phyloP scores from a whole-genome alignment of 2,797 vertebrate species.

The Leuciscus waleckii region DNA sequence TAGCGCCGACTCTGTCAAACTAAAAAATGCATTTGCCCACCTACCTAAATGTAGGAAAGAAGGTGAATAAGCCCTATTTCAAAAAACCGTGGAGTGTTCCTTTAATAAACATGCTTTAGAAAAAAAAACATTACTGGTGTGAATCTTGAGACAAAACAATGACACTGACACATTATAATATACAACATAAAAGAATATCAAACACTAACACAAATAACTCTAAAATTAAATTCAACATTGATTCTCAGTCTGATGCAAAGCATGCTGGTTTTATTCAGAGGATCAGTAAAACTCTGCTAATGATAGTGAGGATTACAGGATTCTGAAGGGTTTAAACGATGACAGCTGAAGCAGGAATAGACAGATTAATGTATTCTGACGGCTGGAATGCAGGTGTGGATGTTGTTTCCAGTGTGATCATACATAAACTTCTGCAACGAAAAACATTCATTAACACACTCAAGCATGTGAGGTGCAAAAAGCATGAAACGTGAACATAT shows the following conservation, averaged over 20 bases:
- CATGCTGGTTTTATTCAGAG: background rate
- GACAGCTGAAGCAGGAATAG: background rate
- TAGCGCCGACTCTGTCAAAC: too few species aligned
- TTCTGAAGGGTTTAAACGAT: background rate
- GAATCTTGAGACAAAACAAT: too few species aligned
- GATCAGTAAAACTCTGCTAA: too few species aligned
- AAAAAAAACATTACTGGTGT: too few species aligned
- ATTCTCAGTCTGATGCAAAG: background rate
- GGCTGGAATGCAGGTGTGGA: background rate
- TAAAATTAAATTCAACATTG: background rate
- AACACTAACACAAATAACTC: background rate
- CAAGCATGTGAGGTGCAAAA: background rate
- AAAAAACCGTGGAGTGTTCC: too few species aligned
- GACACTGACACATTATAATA: too few species aligned
- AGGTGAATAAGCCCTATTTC: too few species aligned
- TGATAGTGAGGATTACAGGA: too few species aligned
- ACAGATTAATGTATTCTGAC: background rate
- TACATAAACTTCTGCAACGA: background rate
- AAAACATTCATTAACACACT: background rate
- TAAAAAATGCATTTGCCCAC: too few species aligned
- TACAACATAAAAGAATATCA: background rate
- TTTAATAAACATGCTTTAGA: too few species aligned
- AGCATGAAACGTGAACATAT: too few species aligned
- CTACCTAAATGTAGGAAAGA: too few species aligned
- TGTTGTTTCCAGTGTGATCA: background rate